Percentiles rank a stretch among this genome's conserved stretches.
phyloP scores from a whole-genome alignment of 2,797 vertebrate genomes.

The Enteromius unitaeniatus region DNA sequence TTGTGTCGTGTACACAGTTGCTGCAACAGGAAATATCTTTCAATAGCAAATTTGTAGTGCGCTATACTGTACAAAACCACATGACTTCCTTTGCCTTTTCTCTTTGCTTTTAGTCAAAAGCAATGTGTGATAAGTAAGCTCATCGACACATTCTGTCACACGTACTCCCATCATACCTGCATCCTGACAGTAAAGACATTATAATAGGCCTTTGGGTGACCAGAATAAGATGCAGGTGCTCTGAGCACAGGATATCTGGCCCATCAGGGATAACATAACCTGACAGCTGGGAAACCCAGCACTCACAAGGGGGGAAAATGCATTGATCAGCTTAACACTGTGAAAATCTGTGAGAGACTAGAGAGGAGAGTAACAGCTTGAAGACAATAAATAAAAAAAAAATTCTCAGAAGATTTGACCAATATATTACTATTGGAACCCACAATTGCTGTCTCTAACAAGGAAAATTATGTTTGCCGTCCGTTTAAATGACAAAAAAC shows the following conservation, averaged over 20 bases:
- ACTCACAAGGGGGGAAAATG: slow-evolving; percentile 55
- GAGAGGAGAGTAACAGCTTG: slow-evolving; percentile 4
- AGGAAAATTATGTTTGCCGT: background rate
- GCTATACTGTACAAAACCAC: slow-evolving; percentile 43
- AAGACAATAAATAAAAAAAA: slow-evolving; percentile 8
- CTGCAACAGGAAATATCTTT: slow-evolving; percentile 40
- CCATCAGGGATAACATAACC: slow-evolving; percentile 54
- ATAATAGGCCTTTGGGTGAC: slow-evolving; percentile 39
- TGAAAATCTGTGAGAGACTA: slow-evolving; percentile 51
- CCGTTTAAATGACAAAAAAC: slow-evolving; percentile 31
- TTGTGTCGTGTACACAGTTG: background rate
- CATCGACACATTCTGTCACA: slow-evolving; percentile 33
- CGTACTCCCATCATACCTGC: slow-evolving; percentile 28
- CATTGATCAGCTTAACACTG: slow-evolving; percentile 60
- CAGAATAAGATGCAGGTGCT: slow-evolving; percentile 35
- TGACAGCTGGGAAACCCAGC: slow-evolving; percentile 58
- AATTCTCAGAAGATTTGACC: slow-evolving; percentile 4
- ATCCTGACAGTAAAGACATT: slow-evolving; percentile 42
- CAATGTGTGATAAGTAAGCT: slow-evolving; percentile 40
- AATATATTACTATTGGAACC: background rate
- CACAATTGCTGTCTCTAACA: slow-evolving; percentile 29
- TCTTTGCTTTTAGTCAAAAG: slow-evolving; percentile 37
- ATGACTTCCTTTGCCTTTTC: slow-evolving; percentile 37
- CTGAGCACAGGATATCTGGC: slow-evolving; percentile 33
- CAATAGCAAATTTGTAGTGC: slow-evolving; percentile 15